Conservation (phyloP, 2,888 invertebrate genomes). For the Trachelus iudaicus region DNA sequence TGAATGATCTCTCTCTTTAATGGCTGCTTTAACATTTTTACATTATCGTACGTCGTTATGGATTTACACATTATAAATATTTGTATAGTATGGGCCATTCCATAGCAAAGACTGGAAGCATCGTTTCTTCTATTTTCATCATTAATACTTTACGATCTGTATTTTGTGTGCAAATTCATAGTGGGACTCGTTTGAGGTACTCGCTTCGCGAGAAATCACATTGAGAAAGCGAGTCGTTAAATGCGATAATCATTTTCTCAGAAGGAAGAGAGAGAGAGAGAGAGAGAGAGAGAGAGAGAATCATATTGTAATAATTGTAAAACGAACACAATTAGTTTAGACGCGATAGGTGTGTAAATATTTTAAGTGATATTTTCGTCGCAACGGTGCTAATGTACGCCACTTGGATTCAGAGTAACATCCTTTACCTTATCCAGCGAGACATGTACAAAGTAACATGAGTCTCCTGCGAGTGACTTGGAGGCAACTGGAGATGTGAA, state of each 20-base stretch:
- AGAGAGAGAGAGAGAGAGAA: conserved; percentile 8
- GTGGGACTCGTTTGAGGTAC: background rate
- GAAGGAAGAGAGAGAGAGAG: too few species aligned
- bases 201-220: background rate
- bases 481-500: background rate
- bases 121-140: background rate
- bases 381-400: background rate
- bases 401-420: background rate
- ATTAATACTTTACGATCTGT: background rate
- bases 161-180: background rate
- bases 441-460: conserved; percentile 22
- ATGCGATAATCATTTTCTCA: background rate
- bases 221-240: background rate
- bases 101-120: background rate
- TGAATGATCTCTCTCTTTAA: conserved; percentile 58
- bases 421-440: background rate
- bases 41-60: background rate
- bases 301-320: conserved; percentile 23
- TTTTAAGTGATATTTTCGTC: background rate
- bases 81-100: background rate
- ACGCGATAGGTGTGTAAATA: conserved; percentile 1
- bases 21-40: background rate
- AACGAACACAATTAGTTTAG: conserved; percentile 14
- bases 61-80: background rate
- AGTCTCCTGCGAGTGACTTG: background rate